Evolutionary conservation across 2,888 invertebrate species (phyloP).

Genomic region (Synergus gifuensis): DNA sequence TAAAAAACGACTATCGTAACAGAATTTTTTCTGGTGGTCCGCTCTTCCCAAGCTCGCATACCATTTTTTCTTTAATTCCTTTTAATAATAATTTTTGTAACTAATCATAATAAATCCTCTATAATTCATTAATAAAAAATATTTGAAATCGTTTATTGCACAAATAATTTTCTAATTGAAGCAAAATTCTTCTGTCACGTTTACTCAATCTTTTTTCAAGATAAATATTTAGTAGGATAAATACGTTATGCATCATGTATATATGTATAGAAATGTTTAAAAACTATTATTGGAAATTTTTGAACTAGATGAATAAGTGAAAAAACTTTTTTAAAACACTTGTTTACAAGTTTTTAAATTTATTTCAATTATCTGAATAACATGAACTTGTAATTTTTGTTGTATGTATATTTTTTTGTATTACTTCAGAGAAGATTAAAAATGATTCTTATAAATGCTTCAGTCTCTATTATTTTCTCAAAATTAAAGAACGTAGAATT

Average conservation of each 20-base stretch:
- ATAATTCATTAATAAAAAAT: neutral
- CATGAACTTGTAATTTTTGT: neutral
- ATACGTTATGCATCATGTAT: neutral
- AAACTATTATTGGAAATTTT: neutral
- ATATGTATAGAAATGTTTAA: neutral
- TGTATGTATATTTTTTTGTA: no score
- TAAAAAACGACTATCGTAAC: conserved; percentile 6
- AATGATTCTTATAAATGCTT: conserved; percentile 2
- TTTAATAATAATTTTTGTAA: neutral
- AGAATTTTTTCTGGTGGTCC: conserved; percentile 10
- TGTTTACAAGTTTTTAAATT: neutral
- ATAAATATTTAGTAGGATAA: neutral
- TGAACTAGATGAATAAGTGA: neutral
- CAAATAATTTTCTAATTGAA: neutral
- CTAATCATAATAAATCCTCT: neutral
- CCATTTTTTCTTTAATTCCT: neutral
- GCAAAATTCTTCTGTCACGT: neutral
- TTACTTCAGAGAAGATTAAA: neutral
- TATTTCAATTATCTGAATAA: conserved; percentile 11
- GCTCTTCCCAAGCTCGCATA: neutral
- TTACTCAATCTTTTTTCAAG: neutral
- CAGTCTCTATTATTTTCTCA: conserved; percentile 29
- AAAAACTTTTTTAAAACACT: neutral
- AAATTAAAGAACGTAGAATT: conserved; percentile 8
- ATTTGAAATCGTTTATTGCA: neutral